A percentile compares a stretch with the other conserved stretches of the same genome.
phyloP scores from a whole-genome alignment of 2,797 vertebrate genomes.

The Passerculus sandwichensis region DNA sequence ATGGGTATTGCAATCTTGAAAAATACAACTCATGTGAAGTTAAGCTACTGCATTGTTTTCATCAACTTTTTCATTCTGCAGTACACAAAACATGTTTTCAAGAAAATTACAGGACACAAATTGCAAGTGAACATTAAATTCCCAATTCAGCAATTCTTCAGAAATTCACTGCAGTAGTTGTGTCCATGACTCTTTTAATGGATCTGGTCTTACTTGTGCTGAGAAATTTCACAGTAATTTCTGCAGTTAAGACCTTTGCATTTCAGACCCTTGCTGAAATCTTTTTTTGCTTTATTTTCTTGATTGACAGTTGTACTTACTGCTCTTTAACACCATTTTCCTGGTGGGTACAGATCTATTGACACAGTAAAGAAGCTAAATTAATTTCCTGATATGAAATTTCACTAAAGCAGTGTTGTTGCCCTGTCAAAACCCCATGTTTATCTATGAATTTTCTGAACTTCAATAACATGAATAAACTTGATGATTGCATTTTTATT shows the following conservation, averaged over 20 bases:
- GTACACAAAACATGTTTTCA: not conserved
- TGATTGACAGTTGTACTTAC: not conserved
- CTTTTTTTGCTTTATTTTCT: not conserved
- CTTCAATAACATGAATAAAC: not conserved
- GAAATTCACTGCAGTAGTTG: not conserved
- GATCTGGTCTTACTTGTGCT: not conserved
- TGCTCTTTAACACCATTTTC: not conserved
- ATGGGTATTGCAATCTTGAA: not conserved
- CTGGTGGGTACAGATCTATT: not conserved
- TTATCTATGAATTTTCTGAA: not conserved
- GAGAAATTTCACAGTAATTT: not conserved
- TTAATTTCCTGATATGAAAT: not conserved
- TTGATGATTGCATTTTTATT: not conserved
- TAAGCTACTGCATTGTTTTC: not conserved
- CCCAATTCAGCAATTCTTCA: not conserved
- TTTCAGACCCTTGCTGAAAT: not conserved
- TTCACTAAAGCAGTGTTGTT: not conserved
- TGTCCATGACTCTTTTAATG: not conserved
- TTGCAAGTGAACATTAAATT: not conserved
- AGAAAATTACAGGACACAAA: not conserved
- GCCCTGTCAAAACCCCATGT: not conserved
- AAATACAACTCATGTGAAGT: not conserved
- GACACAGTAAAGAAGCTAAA: not conserved
- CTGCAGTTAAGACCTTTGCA: not conserved
- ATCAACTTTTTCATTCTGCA: not conserved